These are phyloP conservation scores for Cylloceria caligata DNA, from an alignment of 2,888 invertebrate species.

Conservation along the genomic window DNA sequence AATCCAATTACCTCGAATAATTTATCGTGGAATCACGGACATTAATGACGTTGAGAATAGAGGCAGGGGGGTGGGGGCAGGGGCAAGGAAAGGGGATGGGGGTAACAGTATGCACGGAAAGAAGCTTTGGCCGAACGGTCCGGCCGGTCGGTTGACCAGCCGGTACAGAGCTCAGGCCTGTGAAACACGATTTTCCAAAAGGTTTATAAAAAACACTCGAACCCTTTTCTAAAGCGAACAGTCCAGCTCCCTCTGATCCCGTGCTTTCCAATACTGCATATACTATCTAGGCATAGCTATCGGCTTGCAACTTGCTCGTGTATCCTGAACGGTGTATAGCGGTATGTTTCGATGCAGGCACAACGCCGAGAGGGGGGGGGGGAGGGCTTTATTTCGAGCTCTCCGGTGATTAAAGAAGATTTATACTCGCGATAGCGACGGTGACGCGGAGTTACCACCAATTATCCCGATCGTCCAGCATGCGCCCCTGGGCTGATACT, in stretches of 20 bases:
- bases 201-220: slow-evolving; percentile 52
- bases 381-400: slow-evolving; percentile 50
- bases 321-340: not conserved
- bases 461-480: slow-evolving; percentile 49
- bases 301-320: slow-evolving; percentile 32
- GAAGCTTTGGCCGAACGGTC: slow-evolving; percentile 3
- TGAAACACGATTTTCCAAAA: slow-evolving; percentile 54
- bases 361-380: slow-evolving; percentile 23
- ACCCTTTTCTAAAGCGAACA: not conserved
- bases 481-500: not conserved
- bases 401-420: slow-evolving; percentile 62
- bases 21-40: slow-evolving; percentile 78
- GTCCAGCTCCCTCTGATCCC: not conserved
- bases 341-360: slow-evolving; percentile 38
- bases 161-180: slow-evolving; percentile 20
- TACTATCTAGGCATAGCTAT: slow-evolving; percentile 26
- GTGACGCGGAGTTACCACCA: slow-evolving; percentile 59
- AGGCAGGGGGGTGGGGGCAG: not conserved
- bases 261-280: slow-evolving; percentile 16
- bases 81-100: not conserved
- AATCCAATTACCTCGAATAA: slow-evolving; percentile 79
- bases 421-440: slow-evolving; percentile 59
- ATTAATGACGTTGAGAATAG: slow-evolving; percentile 74
- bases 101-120: slow-evolving; percentile 23
- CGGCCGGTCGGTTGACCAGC: slow-evolving; percentile 26